phyloP scores from a whole-genome alignment of 2,113 vertebrate species.

The Ailuropoda melanoleuca region DNA sequence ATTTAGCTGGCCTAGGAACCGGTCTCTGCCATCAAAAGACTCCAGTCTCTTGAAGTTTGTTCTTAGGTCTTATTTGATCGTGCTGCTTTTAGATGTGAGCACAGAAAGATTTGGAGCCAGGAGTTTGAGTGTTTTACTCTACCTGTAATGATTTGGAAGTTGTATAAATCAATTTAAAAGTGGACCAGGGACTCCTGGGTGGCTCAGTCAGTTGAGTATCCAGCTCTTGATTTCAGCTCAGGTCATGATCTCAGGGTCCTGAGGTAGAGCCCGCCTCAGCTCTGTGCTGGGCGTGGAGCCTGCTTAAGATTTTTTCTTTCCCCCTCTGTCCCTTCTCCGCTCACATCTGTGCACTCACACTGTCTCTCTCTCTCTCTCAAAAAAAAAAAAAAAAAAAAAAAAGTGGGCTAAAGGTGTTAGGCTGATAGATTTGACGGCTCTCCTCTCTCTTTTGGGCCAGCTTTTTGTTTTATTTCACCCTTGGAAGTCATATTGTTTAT shows the following conservation, averaged over 20 bases:
- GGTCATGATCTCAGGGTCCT: neutral
- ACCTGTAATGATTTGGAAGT: neutral
- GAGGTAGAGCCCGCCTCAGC: neutral
- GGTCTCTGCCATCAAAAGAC: slow-evolving; percentile 27
- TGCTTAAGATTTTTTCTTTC: neutral
- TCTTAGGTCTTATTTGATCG: slow-evolving; percentile 17
- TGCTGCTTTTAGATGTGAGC: slow-evolving; percentile 16
- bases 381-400: neutral
- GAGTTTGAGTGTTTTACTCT: neutral
- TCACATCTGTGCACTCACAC: neutral
- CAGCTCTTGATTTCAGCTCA: neutral
- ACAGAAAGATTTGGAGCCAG: slow-evolving; percentile 36
- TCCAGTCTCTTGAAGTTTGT: slow-evolving; percentile 45
- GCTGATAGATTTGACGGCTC: neutral
- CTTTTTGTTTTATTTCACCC: neutral
- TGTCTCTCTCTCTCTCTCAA: neutral
- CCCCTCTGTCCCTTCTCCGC: neutral
- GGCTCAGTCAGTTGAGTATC: neutral
- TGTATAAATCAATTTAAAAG: slow-evolving; percentile 10
- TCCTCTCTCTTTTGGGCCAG: neutral
- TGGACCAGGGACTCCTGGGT: neutral
- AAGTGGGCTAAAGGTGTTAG: neutral
- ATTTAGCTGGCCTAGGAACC: neutral
- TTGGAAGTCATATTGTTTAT: neutral
- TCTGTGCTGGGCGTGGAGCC: neutral